Percentiles rank a stretch among this genome's conserved stretches.
Evolutionary conservation across 2,888 invertebrate species (phyloP).

Genomic region (Myathropa florea): DNA sequence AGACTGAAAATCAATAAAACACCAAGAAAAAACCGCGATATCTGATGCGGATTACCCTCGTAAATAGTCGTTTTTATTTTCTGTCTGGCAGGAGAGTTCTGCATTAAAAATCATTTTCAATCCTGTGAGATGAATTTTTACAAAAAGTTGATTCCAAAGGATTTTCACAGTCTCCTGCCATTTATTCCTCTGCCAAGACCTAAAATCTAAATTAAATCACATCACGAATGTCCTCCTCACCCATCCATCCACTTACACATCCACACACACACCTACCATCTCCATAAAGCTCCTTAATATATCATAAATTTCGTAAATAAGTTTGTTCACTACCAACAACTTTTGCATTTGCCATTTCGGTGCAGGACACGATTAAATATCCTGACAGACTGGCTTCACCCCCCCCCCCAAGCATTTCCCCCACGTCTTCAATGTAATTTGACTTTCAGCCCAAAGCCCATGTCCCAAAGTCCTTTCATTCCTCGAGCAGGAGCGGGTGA

Average conservation of each 20-base stretch:
- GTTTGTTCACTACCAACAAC: constrained; percentile 43
- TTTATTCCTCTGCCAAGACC: not conserved
- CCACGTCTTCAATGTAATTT: constrained; percentile 31
- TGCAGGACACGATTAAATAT: constrained; percentile 46
- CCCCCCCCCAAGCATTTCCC: not conserved
- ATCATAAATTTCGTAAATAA: constrained; percentile 41
- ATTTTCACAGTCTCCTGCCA: not conserved
- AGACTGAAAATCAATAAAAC: not conserved
- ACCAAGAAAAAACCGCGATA: not conserved
- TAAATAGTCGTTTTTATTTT: no score
- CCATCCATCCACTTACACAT: not conserved
- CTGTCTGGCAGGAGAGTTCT: not conserved
- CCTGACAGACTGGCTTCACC: constrained; percentile 21
- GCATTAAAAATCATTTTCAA: no score
- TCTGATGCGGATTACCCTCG: no score
- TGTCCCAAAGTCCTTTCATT: constrained; percentile 28
- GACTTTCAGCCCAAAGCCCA: constrained; percentile 43
- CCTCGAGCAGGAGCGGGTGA: not conserved
- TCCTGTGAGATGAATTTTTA: no score
- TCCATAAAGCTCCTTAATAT: constrained; percentile 34
- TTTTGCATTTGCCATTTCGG: constrained; percentile 20
- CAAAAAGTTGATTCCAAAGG: no score
- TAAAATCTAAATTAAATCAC: not conserved
- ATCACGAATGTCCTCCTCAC: not conserved
- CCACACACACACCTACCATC: not conserved